Base-by-base conservation (phyloP, 1,140 invertebrate species). In the Sminthurinus signatus region DNA sequence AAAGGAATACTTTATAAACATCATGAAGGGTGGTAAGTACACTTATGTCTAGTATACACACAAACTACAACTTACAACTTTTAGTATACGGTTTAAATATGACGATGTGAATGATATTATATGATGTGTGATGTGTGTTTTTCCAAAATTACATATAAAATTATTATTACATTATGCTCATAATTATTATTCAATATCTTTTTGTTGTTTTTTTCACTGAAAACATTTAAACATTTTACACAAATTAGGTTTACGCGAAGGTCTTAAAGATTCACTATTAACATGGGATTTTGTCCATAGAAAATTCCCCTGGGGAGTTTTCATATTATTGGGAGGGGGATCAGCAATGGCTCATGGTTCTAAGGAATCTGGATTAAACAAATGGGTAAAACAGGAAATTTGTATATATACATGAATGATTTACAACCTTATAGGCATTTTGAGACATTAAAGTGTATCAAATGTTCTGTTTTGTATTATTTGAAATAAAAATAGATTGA, bases 291-390 rank as follows among this genome's bases (percentile, higher is more conserved):
- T 84, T 32, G 81, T 89, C 29, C 85, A 88, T 69, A 80, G 85
- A 51, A 89, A 87, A 69, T 83, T 88, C 65, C 88, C 88, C 21
- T 89, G 88, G 87, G 86, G 87, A 62, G 56, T 69, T 48, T 72
- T 72, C 36, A 27, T 72, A 14, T 52, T 72, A 1, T 39, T 72
- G 5, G 69, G 69, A 65, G 91, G 89, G 44, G 92, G 92, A 0
- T 93, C 94, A 75, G 90, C 92, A 0, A 80, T 96, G 43, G 91
- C 93, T 0, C 82, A 86, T 44, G 91, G 86, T 51, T 88, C 87
- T 64, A 85, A 88, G 72, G 80, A 78, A 15, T 91, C 88, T 0
- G 86, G 86, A 0, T 82, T 94, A 68, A 91, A 89, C 0, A 75
- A 77, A 5, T 81, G 86, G 76, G n/a, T n/a, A n/a, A n/a, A n/a